A percentile compares a stretch with the other conserved stretches of the same genome.
These are phyloP conservation scores for Pseudotriccus pelzelni DNA, from an alignment of 2,797 vertebrate species.

Conservation along the genomic window DNA sequence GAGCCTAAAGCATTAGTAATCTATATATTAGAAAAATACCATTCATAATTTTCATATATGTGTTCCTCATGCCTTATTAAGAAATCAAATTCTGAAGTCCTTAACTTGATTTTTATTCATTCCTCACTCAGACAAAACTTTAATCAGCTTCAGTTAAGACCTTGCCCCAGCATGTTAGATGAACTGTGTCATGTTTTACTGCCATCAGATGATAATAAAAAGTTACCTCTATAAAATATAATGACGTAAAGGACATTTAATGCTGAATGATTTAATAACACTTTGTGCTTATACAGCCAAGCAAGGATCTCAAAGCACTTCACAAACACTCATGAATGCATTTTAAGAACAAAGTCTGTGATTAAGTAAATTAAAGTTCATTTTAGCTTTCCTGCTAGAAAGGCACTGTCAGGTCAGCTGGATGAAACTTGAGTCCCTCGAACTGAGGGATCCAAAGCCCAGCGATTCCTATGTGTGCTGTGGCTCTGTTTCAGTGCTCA, in stretches of 20 bases:
- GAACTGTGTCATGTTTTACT: conserved; percentile 44
- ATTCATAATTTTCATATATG: neutral
- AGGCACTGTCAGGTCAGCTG: neutral
- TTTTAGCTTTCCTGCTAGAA: neutral
- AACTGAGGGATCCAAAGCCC: neutral
- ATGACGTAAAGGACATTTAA: conserved; percentile 22
- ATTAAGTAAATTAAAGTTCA: neutral
- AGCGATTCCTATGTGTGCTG: accelerated
- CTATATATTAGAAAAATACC: neutral
- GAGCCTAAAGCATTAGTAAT: neutral
- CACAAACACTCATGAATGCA: neutral
- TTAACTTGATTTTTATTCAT: conserved; percentile 48
- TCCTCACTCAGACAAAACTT: conserved; percentile 2
- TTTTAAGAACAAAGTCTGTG: neutral
- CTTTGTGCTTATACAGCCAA: neutral
- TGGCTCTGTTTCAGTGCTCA: neutral
- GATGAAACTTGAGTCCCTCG: neutral
- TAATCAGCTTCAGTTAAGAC: conserved; percentile 23
- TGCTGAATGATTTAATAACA: conserved; percentile 25
- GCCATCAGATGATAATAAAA: conserved; percentile 31
- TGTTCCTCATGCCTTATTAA: neutral
- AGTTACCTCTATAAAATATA: neutral
- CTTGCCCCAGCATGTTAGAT: conserved; percentile 2
- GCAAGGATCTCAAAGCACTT: neutral
- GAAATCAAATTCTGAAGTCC: neutral